Conservation (phyloP, 2,113 vertebrate genomes). For the Gambusia holbrooki region DNA sequence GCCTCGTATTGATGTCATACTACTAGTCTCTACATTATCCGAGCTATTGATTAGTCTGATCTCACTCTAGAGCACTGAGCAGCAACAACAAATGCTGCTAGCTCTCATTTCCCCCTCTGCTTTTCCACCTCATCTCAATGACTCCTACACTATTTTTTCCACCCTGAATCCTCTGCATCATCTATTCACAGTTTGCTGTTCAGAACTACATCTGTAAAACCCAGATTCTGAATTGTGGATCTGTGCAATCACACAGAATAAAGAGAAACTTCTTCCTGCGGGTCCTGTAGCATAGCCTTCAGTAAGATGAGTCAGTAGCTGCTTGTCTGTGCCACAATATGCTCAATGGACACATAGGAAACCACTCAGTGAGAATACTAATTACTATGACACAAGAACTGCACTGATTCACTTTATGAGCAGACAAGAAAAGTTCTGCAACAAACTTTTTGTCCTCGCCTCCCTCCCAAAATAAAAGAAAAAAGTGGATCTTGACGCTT, state of each 20-base stretch:
- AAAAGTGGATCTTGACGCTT: constrained; percentile 6
- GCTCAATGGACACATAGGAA: neutral
- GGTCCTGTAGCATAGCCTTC: constrained; percentile 22
- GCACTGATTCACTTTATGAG: constrained; percentile 5
- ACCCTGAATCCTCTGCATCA: constrained; percentile 2
- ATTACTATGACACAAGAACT: neutral
- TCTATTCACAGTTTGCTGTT: constrained; percentile 28
- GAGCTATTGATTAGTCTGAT: constrained; percentile 72
- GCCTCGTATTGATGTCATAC: constrained; percentile 71
- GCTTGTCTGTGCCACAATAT: neutral
- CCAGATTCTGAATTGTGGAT: neutral
- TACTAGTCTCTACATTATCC: constrained; percentile 66
- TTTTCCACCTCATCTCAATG: constrained; percentile 21
- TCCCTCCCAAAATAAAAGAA: too few species aligned
- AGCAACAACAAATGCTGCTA: constrained; percentile 48
- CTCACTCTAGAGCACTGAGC: constrained; percentile 61
- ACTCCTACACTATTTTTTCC: constrained; percentile 27
- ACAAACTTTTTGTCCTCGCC: neutral
- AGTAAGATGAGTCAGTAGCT: constrained; percentile 10
- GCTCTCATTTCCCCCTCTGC: constrained; percentile 28
- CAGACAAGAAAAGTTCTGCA: constrained; percentile 12
- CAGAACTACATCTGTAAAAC: constrained; percentile 9
- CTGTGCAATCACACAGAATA: constrained; percentile 28
- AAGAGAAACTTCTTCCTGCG: constrained; percentile 11
- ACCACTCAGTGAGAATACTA: neutral